These are phyloP conservation scores for Drosophila bocqueti DNA, from an alignment of 1,140 invertebrate genomes.

Conservation along the genomic window DNA sequence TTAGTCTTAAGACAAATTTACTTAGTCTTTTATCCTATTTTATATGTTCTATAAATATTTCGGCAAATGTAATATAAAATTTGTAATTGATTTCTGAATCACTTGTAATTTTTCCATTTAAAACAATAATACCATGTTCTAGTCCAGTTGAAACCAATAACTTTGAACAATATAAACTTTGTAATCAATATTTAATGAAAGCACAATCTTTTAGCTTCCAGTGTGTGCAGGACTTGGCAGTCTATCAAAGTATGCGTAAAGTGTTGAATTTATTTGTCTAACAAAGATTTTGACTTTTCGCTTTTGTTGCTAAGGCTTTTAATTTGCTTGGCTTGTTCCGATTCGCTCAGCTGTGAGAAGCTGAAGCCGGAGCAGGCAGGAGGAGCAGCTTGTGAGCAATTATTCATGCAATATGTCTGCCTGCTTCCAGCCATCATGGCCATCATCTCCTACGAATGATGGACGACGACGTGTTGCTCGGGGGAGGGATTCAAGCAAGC, in stretches of 20 bases:
- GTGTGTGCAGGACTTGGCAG: slow-evolving; percentile 18
- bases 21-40: no score
- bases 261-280: slow-evolving; percentile 59
- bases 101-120: no score
- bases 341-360: slow-evolving; percentile 13
- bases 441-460: slow-evolving; percentile 18
- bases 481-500: neutral
- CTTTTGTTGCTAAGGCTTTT: slow-evolving; percentile 53
- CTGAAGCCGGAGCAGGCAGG: slow-evolving; percentile 24
- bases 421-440: slow-evolving; percentile 15
- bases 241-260: slow-evolving; percentile 57
- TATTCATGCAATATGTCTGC: slow-evolving; percentile 55
- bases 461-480: slow-evolving; percentile 19
- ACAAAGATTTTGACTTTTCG: slow-evolving; percentile 48
- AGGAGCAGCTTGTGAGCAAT: slow-evolving; percentile 48
- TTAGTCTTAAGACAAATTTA: no score
- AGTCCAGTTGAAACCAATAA: neutral
- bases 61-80: no score
- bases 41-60: no score
- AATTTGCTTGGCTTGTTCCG: slow-evolving; percentile 42
- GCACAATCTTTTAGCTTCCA: neutral
- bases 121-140: no score
- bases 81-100: no score
- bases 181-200: neutral
- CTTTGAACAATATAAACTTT: no score